These are phyloP conservation scores for Metopia argyrocephala DNA, from an alignment of 2,888 invertebrate genomes.

Conservation along the genomic window DNA sequence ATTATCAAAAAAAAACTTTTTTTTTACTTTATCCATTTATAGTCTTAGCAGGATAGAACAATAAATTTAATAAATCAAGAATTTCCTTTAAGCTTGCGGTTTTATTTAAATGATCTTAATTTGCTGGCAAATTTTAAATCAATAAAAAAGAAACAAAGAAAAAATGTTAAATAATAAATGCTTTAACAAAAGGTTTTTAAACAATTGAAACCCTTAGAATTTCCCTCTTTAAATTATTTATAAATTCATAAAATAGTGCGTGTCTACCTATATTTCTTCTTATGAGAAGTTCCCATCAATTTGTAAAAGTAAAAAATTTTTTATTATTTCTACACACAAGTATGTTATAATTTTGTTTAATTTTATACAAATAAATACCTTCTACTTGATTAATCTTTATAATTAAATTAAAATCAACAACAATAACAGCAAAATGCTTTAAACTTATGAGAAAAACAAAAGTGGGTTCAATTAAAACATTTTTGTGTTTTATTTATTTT, in stretches of 20 bases:
- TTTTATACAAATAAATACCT: conserved; percentile 27
- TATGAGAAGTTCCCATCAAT: too few relatives aligned
- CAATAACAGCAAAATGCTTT: background rate
- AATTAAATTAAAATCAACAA: conserved; percentile 31
- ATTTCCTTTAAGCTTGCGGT: too few relatives aligned
- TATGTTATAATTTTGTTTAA: conserved; percentile 19
- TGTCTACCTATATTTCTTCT: background rate
- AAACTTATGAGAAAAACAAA: conserved; percentile 8
- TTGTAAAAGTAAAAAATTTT: too few relatives aligned
- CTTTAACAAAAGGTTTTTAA: too few relatives aligned
- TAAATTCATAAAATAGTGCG: too few relatives aligned
- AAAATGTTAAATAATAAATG: too few relatives aligned
- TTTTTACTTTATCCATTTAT: background rate
- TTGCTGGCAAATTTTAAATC: too few relatives aligned
- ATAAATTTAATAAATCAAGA: too few relatives aligned
- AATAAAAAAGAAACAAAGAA: too few relatives aligned
- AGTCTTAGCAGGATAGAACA: background rate
- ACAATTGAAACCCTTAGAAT: too few relatives aligned
- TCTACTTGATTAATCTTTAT: conserved; percentile 17
- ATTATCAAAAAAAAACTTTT: background rate
- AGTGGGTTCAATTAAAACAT: conserved; percentile 17
- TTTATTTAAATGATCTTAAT: too few relatives aligned
- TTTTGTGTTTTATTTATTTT: conserved; percentile 22
- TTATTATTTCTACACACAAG: background rate
- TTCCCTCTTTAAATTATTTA: too few relatives aligned